Percentiles rank a stretch among this genome's conserved stretches.
Conservation (phyloP, 2,113 vertebrate species). For the Alethe castanea region DNA sequence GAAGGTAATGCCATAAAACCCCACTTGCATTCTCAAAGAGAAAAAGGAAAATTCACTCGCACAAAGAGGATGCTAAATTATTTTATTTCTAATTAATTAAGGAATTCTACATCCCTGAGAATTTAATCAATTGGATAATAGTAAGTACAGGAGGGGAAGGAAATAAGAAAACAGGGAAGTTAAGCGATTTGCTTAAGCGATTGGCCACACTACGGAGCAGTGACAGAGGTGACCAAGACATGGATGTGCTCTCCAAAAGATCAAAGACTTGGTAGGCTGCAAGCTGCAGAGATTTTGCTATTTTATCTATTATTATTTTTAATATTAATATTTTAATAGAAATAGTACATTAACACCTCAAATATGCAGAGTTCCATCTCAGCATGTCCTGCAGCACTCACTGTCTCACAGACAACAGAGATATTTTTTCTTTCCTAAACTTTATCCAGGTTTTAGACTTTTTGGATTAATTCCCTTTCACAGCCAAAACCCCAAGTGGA, state of each 20-base stretch:
- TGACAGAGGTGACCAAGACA: not conserved
- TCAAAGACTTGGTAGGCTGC: not conserved
- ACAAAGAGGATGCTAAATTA: not conserved
- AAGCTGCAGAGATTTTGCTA: not conserved
- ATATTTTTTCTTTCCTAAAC: not conserved
- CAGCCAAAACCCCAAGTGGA: not conserved
- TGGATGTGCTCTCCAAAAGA: not conserved
- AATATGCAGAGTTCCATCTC: not conserved
- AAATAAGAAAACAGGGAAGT: not conserved
- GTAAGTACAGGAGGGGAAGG: not conserved
- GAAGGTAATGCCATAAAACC: not conserved
- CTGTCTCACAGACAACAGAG: not conserved
- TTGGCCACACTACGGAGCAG: not conserved
- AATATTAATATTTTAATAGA: not conserved
- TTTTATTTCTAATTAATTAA: not conserved
- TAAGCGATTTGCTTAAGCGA: not conserved
- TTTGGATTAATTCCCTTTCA: not conserved
- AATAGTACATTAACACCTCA: not conserved
- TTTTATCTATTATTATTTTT: not conserved
- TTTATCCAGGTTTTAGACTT: not conserved
- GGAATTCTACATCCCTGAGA: not conserved
- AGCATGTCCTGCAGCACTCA: not conserved
- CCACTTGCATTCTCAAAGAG: not conserved
- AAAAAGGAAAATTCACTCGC: not conserved
- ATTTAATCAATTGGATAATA: not conserved